These are phyloP conservation scores for Phalera bucephala DNA, from an alignment of 2,888 invertebrate genomes.

Conservation along the genomic window DNA sequence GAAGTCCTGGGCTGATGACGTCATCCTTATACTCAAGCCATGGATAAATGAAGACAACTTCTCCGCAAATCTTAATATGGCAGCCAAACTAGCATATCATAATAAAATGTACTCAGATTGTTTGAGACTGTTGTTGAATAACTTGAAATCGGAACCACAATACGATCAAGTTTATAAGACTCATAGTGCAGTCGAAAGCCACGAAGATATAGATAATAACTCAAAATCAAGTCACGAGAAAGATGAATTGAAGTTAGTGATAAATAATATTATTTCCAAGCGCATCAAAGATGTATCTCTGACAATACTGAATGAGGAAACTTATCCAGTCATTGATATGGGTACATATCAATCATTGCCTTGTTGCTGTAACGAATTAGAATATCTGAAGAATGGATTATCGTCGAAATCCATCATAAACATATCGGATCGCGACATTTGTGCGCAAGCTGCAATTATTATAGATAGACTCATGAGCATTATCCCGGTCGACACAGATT, in stretches of 20 bases:
- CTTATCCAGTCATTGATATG: conserved; percentile 53
- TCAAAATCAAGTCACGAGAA: conserved; percentile 33
- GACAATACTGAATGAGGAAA: conserved; percentile 63
- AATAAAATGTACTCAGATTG: conserved; percentile 60
- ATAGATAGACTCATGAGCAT: conserved; percentile 68
- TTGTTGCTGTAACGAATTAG: conserved; percentile 66
- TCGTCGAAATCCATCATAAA: conserved; percentile 24
- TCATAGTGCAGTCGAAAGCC: conserved; percentile 42
- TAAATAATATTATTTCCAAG: conserved; percentile 62
- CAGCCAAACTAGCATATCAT: conserved; percentile 69
- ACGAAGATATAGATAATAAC: conserved; percentile 17
- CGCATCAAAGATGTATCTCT: conserved; percentile 69
- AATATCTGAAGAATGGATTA: conserved; percentile 40
- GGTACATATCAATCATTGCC: conserved; percentile 50
- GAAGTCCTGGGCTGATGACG: conserved; percentile 66
- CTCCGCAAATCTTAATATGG: conserved; percentile 58
- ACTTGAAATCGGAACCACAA: conserved; percentile 43
- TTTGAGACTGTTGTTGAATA: conserved; percentile 52
- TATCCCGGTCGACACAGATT: conserved; percentile 60
- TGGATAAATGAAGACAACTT: conserved; percentile 62
- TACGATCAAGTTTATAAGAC: conserved; percentile 48
- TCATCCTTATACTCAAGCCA: conserved; percentile 58
- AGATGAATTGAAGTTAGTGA: conserved; percentile 55
- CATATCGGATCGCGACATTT: conserved; percentile 41
- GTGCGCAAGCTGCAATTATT: conserved; percentile 55